phyloP scores from a whole-genome alignment of 1,140 invertebrate genomes.

The Ganaspis sp. region DNA sequence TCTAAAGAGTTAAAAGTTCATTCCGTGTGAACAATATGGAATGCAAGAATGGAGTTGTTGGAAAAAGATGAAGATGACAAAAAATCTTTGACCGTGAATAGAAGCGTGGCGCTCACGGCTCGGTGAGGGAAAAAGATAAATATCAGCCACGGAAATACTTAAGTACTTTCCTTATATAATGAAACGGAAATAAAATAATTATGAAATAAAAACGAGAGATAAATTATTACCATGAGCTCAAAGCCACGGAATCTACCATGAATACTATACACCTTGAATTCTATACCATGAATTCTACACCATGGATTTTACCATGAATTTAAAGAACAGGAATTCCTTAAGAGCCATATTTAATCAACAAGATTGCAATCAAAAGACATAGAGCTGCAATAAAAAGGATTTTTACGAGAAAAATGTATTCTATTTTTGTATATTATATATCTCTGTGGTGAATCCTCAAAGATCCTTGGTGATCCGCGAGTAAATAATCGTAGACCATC shows the following conservation, averaged over 20 bases:
- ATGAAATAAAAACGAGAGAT: neutral
- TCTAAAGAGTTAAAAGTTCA: neutral
- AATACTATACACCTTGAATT: too few species aligned
- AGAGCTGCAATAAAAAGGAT: neutral
- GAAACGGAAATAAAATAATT: slow-evolving; percentile 38
- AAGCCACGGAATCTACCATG: too few species aligned
- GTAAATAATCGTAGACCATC: slow-evolving; percentile 3
- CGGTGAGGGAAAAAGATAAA: slow-evolving; percentile 44
- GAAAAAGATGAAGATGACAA: slow-evolving; percentile 4
- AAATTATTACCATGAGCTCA: neutral
- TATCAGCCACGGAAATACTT: slow-evolving; percentile 56
- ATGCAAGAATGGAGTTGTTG: neutral
- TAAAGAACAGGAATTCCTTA: neutral
- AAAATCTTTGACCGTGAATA: slow-evolving; percentile 41
- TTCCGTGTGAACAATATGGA: slow-evolving; percentile 7
- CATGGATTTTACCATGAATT: too few species aligned
- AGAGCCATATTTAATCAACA: too few species aligned
- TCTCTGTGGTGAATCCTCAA: neutral
- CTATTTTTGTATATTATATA: too few species aligned
- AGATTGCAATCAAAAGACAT: too few species aligned
- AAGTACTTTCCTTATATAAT: slow-evolving; percentile 57
- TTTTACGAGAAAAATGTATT: neutral
- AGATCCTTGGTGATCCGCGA: neutral
- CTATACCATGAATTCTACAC: too few species aligned
- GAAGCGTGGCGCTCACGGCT: slow-evolving; percentile 47